Percentiles rank a stretch among this genome's conserved stretches.
Conservation (phyloP, 2,797 vertebrate species). For the Acipenser ruthenus region DNA sequence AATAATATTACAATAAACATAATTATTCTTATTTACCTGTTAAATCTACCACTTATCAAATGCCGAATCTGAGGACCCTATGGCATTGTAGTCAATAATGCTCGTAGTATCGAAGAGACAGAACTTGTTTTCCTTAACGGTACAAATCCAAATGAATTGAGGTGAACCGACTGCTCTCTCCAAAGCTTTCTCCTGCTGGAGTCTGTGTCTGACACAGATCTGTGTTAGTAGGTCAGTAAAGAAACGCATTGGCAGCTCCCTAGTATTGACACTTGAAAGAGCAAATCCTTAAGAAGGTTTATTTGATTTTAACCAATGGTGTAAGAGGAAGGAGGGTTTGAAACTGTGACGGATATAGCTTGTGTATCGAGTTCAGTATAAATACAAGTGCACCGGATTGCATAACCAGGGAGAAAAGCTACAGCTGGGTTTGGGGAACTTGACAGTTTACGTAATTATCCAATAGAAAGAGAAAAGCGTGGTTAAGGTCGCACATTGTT, state of each 20-base stretch:
- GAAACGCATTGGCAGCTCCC: slow-evolving; percentile 49
- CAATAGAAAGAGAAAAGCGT: too few species aligned
- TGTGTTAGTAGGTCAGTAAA: slow-evolving; percentile 89
- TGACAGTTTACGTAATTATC: too few species aligned
- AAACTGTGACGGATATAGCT: too few species aligned
- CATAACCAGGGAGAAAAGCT: too few species aligned
- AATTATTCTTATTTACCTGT: slow-evolving; percentile 26
- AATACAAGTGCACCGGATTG: too few species aligned
- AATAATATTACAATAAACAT: slow-evolving; percentile 1
- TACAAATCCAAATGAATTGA: slow-evolving; percentile 33
- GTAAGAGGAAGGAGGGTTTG: too few species aligned
- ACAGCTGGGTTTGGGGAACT: too few species aligned
- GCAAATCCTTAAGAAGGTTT: slow-evolving; percentile 48
- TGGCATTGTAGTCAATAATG: slow-evolving; percentile 10
- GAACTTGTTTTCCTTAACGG: slow-evolving; percentile 10
- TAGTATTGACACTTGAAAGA: slow-evolving; percentile 34
- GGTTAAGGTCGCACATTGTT: too few species aligned
- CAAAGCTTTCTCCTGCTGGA: slow-evolving; percentile 42
- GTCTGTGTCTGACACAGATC: slow-evolving; percentile 54
- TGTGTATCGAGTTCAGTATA: too few species aligned
- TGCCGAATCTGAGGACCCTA: slow-evolving; percentile 1
- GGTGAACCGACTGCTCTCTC: slow-evolving; percentile 28
- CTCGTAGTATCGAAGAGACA: neutral
- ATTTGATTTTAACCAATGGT: slow-evolving; percentile 35
- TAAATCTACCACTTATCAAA: slow-evolving; percentile 5